Evolutionary conservation across 2,888 invertebrate species (phyloP).

Genomic region (Parnassius orleans): DNA sequence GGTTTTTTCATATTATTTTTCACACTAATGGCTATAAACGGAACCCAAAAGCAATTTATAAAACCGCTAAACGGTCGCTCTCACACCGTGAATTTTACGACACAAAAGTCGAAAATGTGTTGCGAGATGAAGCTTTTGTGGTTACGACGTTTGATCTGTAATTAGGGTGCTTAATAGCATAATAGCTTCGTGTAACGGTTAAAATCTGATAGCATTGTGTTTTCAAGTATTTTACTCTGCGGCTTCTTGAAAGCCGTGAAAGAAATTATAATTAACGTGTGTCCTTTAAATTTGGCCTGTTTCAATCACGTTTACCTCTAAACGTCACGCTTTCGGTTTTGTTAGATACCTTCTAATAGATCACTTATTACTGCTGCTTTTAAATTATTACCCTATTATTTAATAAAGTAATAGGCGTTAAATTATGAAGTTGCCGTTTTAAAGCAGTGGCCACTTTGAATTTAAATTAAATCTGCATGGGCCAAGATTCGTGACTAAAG

Average conservation of each 20-base stretch:
- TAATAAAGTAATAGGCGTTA: too few species aligned
- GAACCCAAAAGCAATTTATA: conserved; percentile 55
- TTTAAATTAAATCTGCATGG: too few species aligned
- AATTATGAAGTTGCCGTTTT: too few species aligned
- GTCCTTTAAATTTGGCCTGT: conserved; percentile 46
- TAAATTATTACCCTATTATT: too few species aligned
- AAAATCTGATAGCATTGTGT: conserved; percentile 65
- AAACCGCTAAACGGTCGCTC: conserved; percentile 61
- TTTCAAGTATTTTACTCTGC: conserved; percentile 52
- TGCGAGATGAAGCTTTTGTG: conserved; percentile 70
- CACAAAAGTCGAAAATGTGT: conserved; percentile 65
- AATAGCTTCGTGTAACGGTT: conserved; percentile 68
- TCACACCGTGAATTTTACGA: conserved; percentile 59
- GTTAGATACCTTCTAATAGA: background rate
- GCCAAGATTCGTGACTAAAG: too few species aligned
- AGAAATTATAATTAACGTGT: conserved; percentile 48
- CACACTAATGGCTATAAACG: conserved; percentile 38
- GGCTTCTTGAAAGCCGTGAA: conserved; percentile 51
- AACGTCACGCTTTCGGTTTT: conserved; percentile 18
- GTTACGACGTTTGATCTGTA: conserved; percentile 73
- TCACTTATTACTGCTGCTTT: too few species aligned
- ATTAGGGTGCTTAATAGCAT: conserved; percentile 73
- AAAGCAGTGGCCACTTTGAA: too few species aligned
- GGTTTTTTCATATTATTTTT: conserved; percentile 31
- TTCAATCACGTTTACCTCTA: conserved; percentile 33